A percentile compares a stretch with the other conserved stretches of the same genome.
Conservation (phyloP, 2,113 vertebrate species). For the Anhinga rufa region DNA sequence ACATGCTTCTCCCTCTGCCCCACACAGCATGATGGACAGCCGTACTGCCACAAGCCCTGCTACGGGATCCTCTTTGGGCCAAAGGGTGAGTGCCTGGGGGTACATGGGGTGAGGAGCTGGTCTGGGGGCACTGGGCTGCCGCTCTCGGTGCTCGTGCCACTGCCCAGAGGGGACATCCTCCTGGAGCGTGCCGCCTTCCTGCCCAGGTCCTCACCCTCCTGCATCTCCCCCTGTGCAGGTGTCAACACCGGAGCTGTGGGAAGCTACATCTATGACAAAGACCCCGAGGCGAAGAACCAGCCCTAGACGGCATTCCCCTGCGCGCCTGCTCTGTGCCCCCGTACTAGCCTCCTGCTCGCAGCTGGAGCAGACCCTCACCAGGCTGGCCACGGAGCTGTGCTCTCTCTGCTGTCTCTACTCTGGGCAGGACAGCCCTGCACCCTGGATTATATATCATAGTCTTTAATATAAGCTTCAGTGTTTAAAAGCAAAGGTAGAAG, state of each 20-base stretch:
- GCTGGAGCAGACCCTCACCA: neutral
- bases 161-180: neutral
- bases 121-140: neutral
- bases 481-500: conserved; percentile 30
- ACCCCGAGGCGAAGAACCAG: conserved; percentile 83
- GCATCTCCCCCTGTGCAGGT: conserved; percentile 68
- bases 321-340: neutral
- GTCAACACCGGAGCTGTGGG: conserved; percentile 97
- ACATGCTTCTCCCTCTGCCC: neutral
- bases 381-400: conserved; percentile 2
- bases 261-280: conserved; percentile 96
- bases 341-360: conserved; percentile 23
- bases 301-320: conserved; percentile 62
- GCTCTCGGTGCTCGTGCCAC: accelerated
- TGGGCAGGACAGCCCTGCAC: neutral
- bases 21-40: conserved; percentile 73
- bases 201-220: accelerated
- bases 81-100: conserved; percentile 71
- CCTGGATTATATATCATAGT: conserved; percentile 8
- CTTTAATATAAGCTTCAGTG: conserved; percentile 54
- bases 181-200: neutral
- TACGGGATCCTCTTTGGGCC: conserved; percentile 82
- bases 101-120: accelerated
- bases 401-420: neutral
- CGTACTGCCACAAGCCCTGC: conserved; percentile 83